A percentile compares a stretch with the other conserved stretches of the same genome.
Conservation (phyloP, 2,888 invertebrate species). For the Adineta ricciae region DNA sequence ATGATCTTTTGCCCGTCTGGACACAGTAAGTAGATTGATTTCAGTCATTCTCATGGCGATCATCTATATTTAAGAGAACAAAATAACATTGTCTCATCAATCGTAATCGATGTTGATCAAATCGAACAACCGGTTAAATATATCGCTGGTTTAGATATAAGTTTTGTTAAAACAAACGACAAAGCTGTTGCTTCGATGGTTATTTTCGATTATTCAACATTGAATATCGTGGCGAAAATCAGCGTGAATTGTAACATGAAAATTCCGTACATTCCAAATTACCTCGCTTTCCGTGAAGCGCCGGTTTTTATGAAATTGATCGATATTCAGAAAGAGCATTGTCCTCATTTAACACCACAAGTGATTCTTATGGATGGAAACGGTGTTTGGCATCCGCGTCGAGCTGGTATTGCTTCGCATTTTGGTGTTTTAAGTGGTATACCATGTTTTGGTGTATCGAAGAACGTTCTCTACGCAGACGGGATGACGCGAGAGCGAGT, state of each 20-base stretch:
- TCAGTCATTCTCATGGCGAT: no score
- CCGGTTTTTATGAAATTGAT: slow-evolving; percentile 40
- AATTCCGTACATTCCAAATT: slow-evolving; percentile 51
- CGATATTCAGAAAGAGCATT: slow-evolving; percentile 37
- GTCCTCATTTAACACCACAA: slow-evolving; percentile 45
- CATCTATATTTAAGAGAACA: background rate
- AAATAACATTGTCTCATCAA: background rate
- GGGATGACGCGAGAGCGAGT: slow-evolving; percentile 41
- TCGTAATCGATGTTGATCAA: background rate
- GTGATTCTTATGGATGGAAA: slow-evolving; percentile 53
- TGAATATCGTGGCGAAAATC: background rate
- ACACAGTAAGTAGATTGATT: background rate
- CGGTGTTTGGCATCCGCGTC: slow-evolving; percentile 50
- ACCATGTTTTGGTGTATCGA: slow-evolving; percentile 51
- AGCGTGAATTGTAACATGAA: slow-evolving; percentile 37
- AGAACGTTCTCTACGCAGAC: slow-evolving; percentile 49
- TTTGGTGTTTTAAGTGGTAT: slow-evolving; percentile 49
- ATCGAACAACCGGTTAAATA: slow-evolving; percentile 13
- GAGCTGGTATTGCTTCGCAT: slow-evolving; percentile 45
- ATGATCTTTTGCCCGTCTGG: background rate
- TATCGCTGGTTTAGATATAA: background rate
- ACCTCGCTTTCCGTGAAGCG: slow-evolving; percentile 51
- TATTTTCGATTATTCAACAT: background rate
- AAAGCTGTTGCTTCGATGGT: slow-evolving; percentile 3
- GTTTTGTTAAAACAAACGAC: slow-evolving; percentile 1